phyloP scores from a whole-genome alignment of 2,113 vertebrate species.

The Sinocyclocheilus maitianheensis region DNA sequence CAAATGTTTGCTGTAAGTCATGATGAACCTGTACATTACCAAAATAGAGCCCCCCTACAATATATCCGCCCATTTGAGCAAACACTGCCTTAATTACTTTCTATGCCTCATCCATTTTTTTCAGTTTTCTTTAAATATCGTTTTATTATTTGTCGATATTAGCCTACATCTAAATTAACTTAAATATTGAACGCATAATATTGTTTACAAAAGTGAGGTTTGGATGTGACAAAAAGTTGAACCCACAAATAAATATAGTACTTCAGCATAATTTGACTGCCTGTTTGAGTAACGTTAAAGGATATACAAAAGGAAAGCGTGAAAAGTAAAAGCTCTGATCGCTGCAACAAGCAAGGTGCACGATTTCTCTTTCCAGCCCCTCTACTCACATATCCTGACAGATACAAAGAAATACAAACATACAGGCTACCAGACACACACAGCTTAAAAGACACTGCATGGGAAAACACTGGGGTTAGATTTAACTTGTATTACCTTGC shows the following conservation, averaged over 20 bases:
- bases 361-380: slow-evolving; percentile 39
- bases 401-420: slow-evolving; percentile 46
- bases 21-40: slow-evolving; percentile 3
- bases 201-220: neutral
- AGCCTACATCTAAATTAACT: neutral
- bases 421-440: neutral
- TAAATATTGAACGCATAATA: neutral
- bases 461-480: neutral
- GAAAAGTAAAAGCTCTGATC: neutral
- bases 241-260: neutral
- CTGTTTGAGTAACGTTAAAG: neutral
- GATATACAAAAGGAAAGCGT: neutral
- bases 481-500: slow-evolving; percentile 72
- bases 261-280: neutral
- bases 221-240: slow-evolving; percentile 1
- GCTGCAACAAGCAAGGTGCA: slow-evolving; percentile 67
- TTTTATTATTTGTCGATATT: neutral
- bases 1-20: neutral
- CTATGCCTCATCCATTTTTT: neutral
- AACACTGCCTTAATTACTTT: neutral
- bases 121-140: too few relatives aligned
- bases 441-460: neutral
- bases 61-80: neutral
- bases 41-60: neutral
- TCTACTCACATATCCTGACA: slow-evolving; percentile 45